These are phyloP conservation scores for Aporrectodea caliginosa DNA, from an alignment of 1,140 invertebrate genomes.

Conservation along the genomic window DNA sequence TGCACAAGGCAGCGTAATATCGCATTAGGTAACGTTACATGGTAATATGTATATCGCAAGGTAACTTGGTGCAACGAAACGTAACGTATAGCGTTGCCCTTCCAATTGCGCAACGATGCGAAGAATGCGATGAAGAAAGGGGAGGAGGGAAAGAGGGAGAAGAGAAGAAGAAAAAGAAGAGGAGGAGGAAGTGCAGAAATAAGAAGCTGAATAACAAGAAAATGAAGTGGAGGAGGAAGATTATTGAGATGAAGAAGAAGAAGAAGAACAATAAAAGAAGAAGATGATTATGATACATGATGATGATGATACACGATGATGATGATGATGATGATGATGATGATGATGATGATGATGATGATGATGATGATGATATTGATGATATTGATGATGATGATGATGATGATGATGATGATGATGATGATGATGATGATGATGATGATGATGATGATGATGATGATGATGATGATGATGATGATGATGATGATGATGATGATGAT, in stretches of 20 bases:
- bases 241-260: not conserved
- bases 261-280: not conserved
- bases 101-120: too few relatives aligned
- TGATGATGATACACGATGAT: conserved; percentile 11
- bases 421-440: conserved; percentile 21
- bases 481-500: conserved; percentile 21
- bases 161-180: not conserved
- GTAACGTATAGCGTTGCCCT: too few relatives aligned
- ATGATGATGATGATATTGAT: conserved; percentile 10
- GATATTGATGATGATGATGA: conserved; percentile 10
- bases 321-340: conserved; percentile 4
- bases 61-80: too few relatives aligned
- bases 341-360: conserved; percentile 15
- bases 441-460: conserved; percentile 21
- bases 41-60: too few relatives aligned
- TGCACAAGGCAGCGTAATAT: too few relatives aligned
- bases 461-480: conserved; percentile 21
- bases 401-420: conserved; percentile 11
- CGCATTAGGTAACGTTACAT: too few relatives aligned
- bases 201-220: not conserved
- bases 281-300: too few relatives aligned
- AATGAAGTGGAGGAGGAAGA: not conserved
- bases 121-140: too few relatives aligned
- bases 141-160: not conserved
- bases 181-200: not conserved